Percentiles rank a stretch among this genome's conserved stretches.
Conservation (phyloP, 1,140 invertebrate genomes). For the Drosophila ananassae region DNA sequence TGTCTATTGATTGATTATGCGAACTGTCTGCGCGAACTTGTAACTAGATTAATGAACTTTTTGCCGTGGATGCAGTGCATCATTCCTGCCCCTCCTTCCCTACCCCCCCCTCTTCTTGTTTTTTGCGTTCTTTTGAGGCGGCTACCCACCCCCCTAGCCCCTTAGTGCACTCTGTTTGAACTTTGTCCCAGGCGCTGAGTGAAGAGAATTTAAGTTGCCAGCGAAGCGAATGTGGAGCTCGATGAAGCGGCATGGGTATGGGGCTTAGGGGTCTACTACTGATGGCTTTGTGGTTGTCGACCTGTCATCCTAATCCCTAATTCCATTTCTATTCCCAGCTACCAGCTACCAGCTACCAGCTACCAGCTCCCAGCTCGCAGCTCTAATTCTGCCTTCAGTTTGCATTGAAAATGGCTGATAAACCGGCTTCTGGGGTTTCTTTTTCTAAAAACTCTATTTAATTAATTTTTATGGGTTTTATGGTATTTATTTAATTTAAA, state of each 20-base stretch:
- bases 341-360: no score
- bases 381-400: constrained; percentile 8
- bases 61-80: constrained; percentile 62
- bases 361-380: not conserved
- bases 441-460: not conserved
- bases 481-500: no score
- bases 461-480: not conserved
- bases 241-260: not conserved
- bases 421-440: not conserved
- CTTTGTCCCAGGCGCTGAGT: constrained; percentile 1
- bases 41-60: constrained; percentile 83
- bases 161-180: not conserved
- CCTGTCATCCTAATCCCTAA: constrained; percentile 14
- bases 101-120: not conserved
- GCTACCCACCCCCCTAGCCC: not conserved
- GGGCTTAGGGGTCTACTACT: constrained; percentile 1
- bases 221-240: constrained; percentile 7
- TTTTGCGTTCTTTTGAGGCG: not conserved
- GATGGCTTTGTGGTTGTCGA: constrained; percentile 32
- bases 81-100: not conserved
- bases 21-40: constrained; percentile 80
- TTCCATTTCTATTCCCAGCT: not conserved
- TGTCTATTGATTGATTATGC: constrained; percentile 81
- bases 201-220: constrained; percentile 21
- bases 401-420: constrained; percentile 6